A percentile compares a stretch with the other conserved stretches of the same genome.
Evolutionary conservation across 1,140 invertebrate genomes (phyloP).

Genomic region (Rhopalosiphum padi): DNA sequence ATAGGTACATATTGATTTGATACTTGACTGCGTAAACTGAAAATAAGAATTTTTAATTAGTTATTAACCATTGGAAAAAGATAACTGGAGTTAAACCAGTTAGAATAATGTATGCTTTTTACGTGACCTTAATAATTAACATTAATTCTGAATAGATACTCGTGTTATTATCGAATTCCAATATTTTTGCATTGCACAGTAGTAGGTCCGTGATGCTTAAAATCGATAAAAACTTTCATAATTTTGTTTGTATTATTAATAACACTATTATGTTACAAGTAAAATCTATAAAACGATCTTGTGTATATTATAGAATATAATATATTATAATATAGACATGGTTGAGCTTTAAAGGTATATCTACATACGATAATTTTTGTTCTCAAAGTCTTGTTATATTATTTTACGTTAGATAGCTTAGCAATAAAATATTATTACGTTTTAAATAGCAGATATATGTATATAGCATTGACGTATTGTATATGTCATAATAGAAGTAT

Average conservation of each 20-base stretch:
- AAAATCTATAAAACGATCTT: constrained; percentile 22
- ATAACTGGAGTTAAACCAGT: not conserved
- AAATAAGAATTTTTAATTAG: not conserved
- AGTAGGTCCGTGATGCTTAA: constrained; percentile 1
- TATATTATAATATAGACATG: no score
- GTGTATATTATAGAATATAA: no score
- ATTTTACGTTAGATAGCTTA: not conserved
- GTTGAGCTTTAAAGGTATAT: not conserved
- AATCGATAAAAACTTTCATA: constrained; percentile 33
- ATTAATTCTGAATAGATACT: not conserved
- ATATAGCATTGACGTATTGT: no score
- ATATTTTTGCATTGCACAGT: constrained; percentile 26
- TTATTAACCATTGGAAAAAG: not conserved
- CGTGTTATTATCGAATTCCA: not conserved
- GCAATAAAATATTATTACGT: not conserved
- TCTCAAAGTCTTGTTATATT: not conserved
- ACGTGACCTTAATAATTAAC: constrained; percentile 25
- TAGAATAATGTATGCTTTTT: not conserved
- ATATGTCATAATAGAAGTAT: not conserved
- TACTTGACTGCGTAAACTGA: not conserved
- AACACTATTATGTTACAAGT: not conserved
- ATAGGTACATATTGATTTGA: not conserved
- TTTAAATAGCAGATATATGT: no score
- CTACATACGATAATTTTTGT: not conserved
- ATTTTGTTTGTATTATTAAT: constrained; percentile 36